These are phyloP conservation scores for Mystacornis crossleyi DNA, from an alignment of 2,113 vertebrate species.

Conservation along the genomic window DNA sequence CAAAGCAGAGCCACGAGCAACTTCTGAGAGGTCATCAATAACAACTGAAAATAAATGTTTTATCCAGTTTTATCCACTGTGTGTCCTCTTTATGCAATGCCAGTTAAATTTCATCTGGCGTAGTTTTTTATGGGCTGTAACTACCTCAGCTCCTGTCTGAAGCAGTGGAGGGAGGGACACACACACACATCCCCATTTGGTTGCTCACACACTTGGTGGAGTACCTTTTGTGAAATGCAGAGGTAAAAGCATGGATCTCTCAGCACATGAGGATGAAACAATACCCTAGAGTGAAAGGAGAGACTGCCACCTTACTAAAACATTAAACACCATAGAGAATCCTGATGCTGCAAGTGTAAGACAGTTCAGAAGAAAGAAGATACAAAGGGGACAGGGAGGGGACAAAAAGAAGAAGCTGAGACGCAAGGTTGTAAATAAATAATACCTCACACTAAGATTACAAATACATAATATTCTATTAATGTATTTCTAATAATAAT, in stretches of 20 bases:
- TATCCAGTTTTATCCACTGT: conserved; percentile 36
- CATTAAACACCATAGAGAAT: conserved; percentile 37
- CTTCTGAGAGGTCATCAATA: conserved; percentile 73
- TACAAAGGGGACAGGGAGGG: neutral
- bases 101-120: conserved; percentile 28
- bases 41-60: conserved; percentile 70
- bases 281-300: conserved; percentile 27
- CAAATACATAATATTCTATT: neutral
- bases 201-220: neutral
- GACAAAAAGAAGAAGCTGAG: neutral
- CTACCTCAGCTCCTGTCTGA: neutral
- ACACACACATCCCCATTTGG: neutral
- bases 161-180: neutral
- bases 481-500: neutral
- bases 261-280: conserved; percentile 10
- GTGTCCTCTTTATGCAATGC: conserved; percentile 27
- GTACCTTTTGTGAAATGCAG: neutral
- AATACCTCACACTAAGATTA: neutral
- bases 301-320: conserved; percentile 49
- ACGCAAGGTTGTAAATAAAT: conserved; percentile 27
- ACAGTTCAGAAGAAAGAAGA: conserved; percentile 12
- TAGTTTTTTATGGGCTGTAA: neutral
- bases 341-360: neutral
- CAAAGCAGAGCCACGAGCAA: conserved; percentile 64
- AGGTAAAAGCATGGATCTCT: neutral